Evolutionary conservation across 1,140 invertebrate genomes (phyloP).

Genomic region (Palaemon carinicauda): DNA sequence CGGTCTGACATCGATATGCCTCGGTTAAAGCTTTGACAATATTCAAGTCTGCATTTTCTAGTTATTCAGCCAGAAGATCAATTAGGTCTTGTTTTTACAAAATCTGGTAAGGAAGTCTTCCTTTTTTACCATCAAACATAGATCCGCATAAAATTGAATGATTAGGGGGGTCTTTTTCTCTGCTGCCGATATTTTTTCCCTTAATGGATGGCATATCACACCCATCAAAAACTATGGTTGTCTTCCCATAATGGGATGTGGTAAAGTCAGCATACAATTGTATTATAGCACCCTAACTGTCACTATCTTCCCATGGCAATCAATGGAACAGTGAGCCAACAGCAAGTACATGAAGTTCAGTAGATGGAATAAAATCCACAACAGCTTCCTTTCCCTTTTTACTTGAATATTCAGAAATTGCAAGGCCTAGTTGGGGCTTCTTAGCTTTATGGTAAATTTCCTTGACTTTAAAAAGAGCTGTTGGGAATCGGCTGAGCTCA

Average conservation of each 20-base stretch:
- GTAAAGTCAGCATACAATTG: not conserved
- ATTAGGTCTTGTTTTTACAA: too few relatives aligned
- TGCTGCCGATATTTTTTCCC: not conserved
- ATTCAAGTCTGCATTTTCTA: not conserved
- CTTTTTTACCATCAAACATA: not conserved
- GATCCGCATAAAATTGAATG: not conserved
- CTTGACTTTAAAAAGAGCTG: not conserved
- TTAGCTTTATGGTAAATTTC: not conserved
- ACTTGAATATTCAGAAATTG: not conserved
- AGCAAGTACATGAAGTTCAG: too few relatives aligned
- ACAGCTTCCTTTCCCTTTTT: not conserved
- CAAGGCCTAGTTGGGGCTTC: not conserved
- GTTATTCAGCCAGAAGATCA: not conserved
- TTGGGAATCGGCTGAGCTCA: not conserved
- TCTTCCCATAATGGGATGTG: not conserved
- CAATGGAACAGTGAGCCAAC: not conserved
- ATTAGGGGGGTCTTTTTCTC: not conserved
- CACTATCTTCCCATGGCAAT: not conserved
- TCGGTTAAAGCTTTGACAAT: constrained; percentile 5
- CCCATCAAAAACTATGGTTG: not conserved
- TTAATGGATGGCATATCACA: not conserved
- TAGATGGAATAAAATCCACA: not conserved
- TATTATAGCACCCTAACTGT: not conserved
- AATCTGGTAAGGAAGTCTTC: not conserved
- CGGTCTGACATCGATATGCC: not conserved